Evolutionary conservation across 2,797 vertebrate genomes (phyloP).

Genomic region (Hybognathus amarus): DNA sequence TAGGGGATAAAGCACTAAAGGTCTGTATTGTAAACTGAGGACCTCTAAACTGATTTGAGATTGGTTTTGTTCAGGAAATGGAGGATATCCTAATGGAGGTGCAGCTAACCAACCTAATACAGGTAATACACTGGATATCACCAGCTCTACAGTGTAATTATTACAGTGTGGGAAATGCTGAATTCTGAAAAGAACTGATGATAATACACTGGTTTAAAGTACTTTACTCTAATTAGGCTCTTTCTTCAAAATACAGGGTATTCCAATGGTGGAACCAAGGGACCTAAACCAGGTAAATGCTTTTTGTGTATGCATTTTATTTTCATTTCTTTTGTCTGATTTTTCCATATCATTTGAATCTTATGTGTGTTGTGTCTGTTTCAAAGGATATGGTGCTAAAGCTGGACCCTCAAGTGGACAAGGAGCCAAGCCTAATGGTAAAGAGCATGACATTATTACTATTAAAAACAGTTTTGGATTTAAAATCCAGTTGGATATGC

Average conservation of each 20-base stretch:
- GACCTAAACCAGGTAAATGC: constrained; percentile 5
- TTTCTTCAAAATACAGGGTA: not conserved
- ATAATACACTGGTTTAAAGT: not conserved
- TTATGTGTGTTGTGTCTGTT: not conserved
- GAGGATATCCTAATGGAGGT: constrained; percentile 43
- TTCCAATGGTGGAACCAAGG: constrained; percentile 5
- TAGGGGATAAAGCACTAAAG: not conserved
- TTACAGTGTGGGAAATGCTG: too few relatives aligned
- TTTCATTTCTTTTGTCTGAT: not conserved
- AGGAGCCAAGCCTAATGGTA: too few relatives aligned
- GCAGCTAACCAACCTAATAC: constrained; percentile 41
- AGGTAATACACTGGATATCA: constrained; percentile 45
- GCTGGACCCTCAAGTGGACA: constrained; percentile 18
- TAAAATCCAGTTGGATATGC: not conserved
- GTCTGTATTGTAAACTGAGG: not conserved
- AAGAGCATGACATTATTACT: too few relatives aligned
- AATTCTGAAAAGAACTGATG: not conserved
- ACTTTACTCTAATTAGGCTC: not conserved
- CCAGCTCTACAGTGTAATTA: not conserved
- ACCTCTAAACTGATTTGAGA: not conserved
- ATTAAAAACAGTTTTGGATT: not conserved
- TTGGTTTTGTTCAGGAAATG: constrained; percentile 41
- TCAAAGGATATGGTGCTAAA: constrained; percentile 33
- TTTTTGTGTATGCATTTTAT: too few relatives aligned
- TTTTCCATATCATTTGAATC: not conserved